phyloP scores from a whole-genome alignment of 2,888 invertebrate species.

The Smittia sp. region DNA sequence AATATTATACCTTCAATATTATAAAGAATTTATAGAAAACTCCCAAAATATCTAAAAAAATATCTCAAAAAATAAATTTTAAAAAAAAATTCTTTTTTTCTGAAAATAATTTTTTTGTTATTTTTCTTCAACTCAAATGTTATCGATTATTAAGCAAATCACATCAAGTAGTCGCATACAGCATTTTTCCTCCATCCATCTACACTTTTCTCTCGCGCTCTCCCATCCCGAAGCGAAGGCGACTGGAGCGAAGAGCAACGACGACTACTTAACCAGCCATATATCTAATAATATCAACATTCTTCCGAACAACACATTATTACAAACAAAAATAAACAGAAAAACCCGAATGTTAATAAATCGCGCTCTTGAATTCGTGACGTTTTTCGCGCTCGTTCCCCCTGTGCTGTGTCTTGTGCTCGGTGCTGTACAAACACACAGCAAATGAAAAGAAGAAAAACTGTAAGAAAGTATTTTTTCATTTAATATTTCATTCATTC shows the following conservation, averaged over 20 bases:
- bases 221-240: too few relatives aligned
- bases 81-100: background rate
- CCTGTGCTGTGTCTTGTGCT: background rate
- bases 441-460: constrained; percentile 12
- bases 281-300: constrained; percentile 29
- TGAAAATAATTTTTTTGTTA: background rate
- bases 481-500: constrained; percentile 38
- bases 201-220: background rate
- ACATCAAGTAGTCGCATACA: background rate
- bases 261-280: background rate
- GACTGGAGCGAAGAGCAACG: background rate
- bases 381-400: constrained; percentile 33
- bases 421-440: constrained; percentile 7
- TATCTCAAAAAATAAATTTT: background rate
- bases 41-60: too few relatives aligned
- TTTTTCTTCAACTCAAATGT: background rate
- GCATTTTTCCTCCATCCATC: background rate
- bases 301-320: constrained; percentile 32
- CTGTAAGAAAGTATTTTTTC: constrained; percentile 34
- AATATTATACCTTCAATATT: too few relatives aligned
- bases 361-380: constrained; percentile 15
- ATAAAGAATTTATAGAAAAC: too few relatives aligned
- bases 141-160: constrained; percentile 5
- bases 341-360: constrained; percentile 30
- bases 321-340: constrained; percentile 37